Evolutionary conservation across 2,888 invertebrate genomes (phyloP).

Genomic region (Aleiodes testaceus): DNA sequence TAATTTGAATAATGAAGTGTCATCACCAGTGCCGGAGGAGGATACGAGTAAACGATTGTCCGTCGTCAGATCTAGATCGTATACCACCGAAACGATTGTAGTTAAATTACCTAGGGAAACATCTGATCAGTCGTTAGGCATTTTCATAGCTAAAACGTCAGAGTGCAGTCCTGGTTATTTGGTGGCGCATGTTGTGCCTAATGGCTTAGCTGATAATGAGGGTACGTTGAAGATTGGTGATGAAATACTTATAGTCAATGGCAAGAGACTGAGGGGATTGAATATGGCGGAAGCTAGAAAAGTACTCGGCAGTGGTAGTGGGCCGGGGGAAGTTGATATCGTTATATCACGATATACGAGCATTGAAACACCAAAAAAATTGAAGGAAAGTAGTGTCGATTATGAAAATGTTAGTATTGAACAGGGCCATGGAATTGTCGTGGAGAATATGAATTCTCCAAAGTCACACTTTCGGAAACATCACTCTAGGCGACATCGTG

Average conservation of each 20-base stretch:
- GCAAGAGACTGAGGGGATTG: constrained; percentile 79
- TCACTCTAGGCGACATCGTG: constrained; percentile 58
- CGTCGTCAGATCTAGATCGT: constrained; percentile 60
- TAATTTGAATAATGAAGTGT: constrained; percentile 37
- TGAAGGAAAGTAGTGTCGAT: constrained; percentile 82
- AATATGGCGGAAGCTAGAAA: constrained; percentile 80
- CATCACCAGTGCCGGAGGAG: not conserved
- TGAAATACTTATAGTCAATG: constrained; percentile 83
- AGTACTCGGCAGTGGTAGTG: constrained; percentile 76
- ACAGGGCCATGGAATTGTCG: constrained; percentile 75
- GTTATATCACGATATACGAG: constrained; percentile 77
- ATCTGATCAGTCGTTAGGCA: constrained; percentile 80
- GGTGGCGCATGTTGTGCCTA: constrained; percentile 82
- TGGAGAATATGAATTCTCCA: constrained; percentile 69
- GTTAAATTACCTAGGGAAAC: constrained; percentile 77
- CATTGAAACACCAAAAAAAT: constrained; percentile 61
- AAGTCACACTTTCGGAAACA: constrained; percentile 69
- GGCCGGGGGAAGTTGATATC: constrained; percentile 79
- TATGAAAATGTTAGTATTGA: constrained; percentile 77
- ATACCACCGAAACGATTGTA: constrained; percentile 68
- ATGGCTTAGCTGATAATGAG: constrained; percentile 81
- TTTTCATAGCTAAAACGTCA: constrained; percentile 81
- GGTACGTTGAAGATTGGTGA: constrained; percentile 81
- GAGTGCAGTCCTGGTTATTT: constrained; percentile 76
- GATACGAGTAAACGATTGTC: constrained; percentile 48